Base-by-base conservation (phyloP, 2,797 vertebrate genomes). In the Microctenopoma lineatum region DNA sequence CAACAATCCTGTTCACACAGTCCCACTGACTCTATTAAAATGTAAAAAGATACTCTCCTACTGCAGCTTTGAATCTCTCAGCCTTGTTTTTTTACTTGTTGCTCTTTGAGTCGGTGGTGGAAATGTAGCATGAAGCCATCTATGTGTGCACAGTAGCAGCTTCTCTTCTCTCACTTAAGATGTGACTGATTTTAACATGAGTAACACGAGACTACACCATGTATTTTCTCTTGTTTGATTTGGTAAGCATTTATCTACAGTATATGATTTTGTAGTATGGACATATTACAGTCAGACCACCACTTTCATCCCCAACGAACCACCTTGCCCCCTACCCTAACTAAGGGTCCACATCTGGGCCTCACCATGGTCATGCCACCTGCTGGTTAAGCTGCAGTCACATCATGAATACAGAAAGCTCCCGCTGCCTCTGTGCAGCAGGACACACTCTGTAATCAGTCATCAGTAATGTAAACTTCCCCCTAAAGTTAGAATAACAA, bases 341-440 rank as follows among this genome's bases (percentile, higher is more conserved):
- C 36, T 52, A 2, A 51, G 34, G 32, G 27, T 32, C 48, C 53
- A 77, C 60, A 73, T 59, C 61, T 44, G 55, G 51, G 21, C 7
- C 29, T 66, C 60, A 52, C 66, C 47, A 7, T 66, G 62, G 53
- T 77, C 59, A 73, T 54, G 84, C 91, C 92, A 86, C 87, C 89
- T 93, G 80, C 88, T 92, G 90, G 87, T 66, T 73, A 62, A 81
- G 39, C 27, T 67, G 70, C 80, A 59, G 77, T 81, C 74, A 74
- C 42, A 72, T 52, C 50, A 57, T 38, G 57, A 34, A 16, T 41
- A 44, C 11, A 51, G 27, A 61, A 70, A 46, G 34, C 53, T 42
- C 32, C 10, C 29, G 42, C 14, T 42, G 45, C 21, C 51, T 34
- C 53, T 39, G n/a, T 51, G 50, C 18, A 18, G 11, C 15, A 34